Evolutionary conservation across 2,797 vertebrate genomes (phyloP), one percentile per base, ranked within the genome.

Genomic region (Coccyzus lansbergi): DNA sequence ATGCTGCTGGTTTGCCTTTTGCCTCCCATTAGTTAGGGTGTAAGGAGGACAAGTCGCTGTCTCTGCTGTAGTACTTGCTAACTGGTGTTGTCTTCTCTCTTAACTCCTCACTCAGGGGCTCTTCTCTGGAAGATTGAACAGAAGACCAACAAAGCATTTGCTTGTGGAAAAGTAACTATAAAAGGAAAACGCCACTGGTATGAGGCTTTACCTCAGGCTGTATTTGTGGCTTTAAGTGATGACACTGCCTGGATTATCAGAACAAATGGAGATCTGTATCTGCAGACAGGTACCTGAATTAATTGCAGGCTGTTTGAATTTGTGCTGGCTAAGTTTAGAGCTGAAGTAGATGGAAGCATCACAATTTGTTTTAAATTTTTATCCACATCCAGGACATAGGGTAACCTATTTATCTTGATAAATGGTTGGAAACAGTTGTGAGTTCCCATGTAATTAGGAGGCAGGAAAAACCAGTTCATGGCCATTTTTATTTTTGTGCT

Each of bases 91-190:
- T 44, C 14, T 84, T 92, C 20, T 86, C 33, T 85, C 26, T 69
- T 79, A 64, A 51, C 34, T 94, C 31, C 78, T 69, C 49, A 11
- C 72, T 1, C 92, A 99, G 99, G 99, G n/a, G 96, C 98, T 31
- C 98, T 99, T 90, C 98, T 99, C 69, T 99, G 99, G 99, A 99
- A 99, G 97, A 98, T 99, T 93, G 99, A 99, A 90, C 99, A 99
- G 97, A 99, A 99, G 92, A 99, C 98, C 42, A 98, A 99, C 97
- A 99, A 98, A 21, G 99, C 99, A 3, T 99, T 98, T 62, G 99
- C 99, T 7, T 99, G 99, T 88, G 99, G 99, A 12, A 99, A 99
- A 97, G 99, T 99, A 9, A 98, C 98, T 12, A 98, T 98, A 51
- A 99, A 98, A 96, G 99, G 99, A 36, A 99, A 99, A 86, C 98